Conservation (phyloP, 2,797 vertebrate genomes). For the Cephalopachus bancanus region DNA sequence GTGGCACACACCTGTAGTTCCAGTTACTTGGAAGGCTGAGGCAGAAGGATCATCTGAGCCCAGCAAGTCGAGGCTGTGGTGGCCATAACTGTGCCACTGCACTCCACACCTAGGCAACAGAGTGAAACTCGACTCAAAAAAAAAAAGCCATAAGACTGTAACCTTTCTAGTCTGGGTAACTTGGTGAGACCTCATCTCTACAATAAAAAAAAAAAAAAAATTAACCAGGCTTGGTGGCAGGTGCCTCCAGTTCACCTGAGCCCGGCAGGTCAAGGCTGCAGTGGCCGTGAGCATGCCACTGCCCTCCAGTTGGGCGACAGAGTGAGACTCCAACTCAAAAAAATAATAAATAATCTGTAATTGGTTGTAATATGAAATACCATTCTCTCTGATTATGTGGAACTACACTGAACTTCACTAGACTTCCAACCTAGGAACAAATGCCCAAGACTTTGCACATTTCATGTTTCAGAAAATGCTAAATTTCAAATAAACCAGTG, state of each 20-base stretch:
- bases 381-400: background rate
- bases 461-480: background rate
- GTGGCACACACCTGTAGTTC: too few species aligned
- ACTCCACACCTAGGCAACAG: background rate
- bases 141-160: too few species aligned
- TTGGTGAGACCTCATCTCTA: background rate
- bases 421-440: background rate
- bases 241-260: background rate
- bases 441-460: background rate
- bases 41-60: too few species aligned
- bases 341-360: background rate
- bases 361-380: background rate
- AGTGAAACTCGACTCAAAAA: background rate
- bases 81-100: background rate
- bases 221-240: background rate
- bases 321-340: background rate
- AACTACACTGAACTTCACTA: background rate
- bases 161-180: too few species aligned
- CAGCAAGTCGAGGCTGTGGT: background rate
- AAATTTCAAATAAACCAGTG: background rate
- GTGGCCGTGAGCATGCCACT: background rate
- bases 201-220: too few species aligned
- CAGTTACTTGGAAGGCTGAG: too few species aligned
- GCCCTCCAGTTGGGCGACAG: background rate
- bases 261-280: background rate